Evolutionary conservation across 1,140 invertebrate genomes (phyloP).

Genomic region (Phocides pigmalion): DNA sequence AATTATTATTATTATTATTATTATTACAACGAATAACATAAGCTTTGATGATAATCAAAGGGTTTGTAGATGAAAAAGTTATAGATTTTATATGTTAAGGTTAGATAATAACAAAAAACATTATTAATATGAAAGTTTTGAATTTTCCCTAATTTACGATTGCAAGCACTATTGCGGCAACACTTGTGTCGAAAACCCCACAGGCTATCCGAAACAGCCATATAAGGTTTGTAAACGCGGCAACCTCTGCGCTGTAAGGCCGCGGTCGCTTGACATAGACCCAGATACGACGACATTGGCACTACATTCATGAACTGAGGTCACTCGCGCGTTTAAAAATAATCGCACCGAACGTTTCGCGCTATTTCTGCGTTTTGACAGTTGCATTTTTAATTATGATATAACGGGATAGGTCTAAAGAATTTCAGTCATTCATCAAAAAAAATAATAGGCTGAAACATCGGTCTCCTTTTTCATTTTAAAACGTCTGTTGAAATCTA

Average conservation of each 20-base stretch:
- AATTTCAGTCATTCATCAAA: not conserved
- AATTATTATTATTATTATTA: too few species aligned
- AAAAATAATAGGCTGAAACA: too few species aligned
- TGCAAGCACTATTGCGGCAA: not conserved
- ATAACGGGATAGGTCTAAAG: not conserved
- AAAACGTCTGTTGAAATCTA: too few species aligned
- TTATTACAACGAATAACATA: too few species aligned
- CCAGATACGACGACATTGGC: conserved; percentile 79
- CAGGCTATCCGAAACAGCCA: conserved; percentile 59
- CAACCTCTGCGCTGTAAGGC: conserved; percentile 56
- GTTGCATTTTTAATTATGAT: conserved; percentile 45
- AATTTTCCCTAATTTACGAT: not conserved
- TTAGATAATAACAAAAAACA: not conserved
- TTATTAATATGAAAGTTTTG: not conserved
- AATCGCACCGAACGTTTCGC: conserved; percentile 51
- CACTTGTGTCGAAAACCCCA: conserved; percentile 41
- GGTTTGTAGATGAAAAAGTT: too few species aligned
- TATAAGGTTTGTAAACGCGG: conserved; percentile 69
- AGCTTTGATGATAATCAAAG: too few species aligned
- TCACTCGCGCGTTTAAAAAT: conserved; percentile 79
- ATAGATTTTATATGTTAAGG: too few species aligned
- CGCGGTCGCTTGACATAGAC: conserved; percentile 74
- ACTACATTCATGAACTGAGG: conserved; percentile 81
- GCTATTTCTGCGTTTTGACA: conserved; percentile 55
- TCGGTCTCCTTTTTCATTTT: too few species aligned